A percentile compares a stretch with the other conserved stretches of the same genome.
phyloP scores from a whole-genome alignment of 2,797 vertebrate species.

The Acanthurus lineatus region DNA sequence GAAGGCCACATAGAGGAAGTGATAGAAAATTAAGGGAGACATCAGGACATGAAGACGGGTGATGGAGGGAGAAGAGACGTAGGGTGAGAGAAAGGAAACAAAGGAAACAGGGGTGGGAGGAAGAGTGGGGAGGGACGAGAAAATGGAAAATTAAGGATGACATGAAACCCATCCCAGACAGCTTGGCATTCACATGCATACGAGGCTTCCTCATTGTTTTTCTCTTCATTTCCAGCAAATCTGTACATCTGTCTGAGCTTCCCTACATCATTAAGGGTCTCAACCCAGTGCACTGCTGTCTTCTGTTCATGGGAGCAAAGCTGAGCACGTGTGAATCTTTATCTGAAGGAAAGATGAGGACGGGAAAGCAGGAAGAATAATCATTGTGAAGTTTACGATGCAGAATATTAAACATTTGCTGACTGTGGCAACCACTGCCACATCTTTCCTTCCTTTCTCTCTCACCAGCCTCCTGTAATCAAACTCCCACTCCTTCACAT shows the following conservation, averaged over 20 bases:
- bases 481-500: slow-evolving; percentile 47
- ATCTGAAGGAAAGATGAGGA: slow-evolving; percentile 51
- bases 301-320: slow-evolving; percentile 58
- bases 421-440: slow-evolving; percentile 3
- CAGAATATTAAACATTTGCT: slow-evolving; percentile 63
- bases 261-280: slow-evolving; percentile 70
- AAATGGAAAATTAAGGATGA: slow-evolving; percentile 25
- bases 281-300: slow-evolving; percentile 61
- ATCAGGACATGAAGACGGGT: slow-evolving; percentile 2
- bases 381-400: slow-evolving; percentile 37
- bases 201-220: slow-evolving; percentile 48
- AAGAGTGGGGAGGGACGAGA: neutral
- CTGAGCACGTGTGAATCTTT: slow-evolving; percentile 57
- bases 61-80: neutral
- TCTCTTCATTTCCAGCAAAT: slow-evolving; percentile 53
- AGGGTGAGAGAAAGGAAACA: neutral
- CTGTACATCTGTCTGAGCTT: slow-evolving; percentile 70
- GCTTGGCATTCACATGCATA: slow-evolving; percentile 47
- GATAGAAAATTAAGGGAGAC: slow-evolving; percentile 15
- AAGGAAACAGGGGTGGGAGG: neutral
- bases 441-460: slow-evolving; percentile 28
- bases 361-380: slow-evolving; percentile 9
- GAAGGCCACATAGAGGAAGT: neutral
- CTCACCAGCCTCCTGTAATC: slow-evolving; percentile 52
- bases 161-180: slow-evolving; percentile 49